Base-by-base conservation (phyloP, 2,888 invertebrate species). In the Cyrtodaria siliqua region DNA sequence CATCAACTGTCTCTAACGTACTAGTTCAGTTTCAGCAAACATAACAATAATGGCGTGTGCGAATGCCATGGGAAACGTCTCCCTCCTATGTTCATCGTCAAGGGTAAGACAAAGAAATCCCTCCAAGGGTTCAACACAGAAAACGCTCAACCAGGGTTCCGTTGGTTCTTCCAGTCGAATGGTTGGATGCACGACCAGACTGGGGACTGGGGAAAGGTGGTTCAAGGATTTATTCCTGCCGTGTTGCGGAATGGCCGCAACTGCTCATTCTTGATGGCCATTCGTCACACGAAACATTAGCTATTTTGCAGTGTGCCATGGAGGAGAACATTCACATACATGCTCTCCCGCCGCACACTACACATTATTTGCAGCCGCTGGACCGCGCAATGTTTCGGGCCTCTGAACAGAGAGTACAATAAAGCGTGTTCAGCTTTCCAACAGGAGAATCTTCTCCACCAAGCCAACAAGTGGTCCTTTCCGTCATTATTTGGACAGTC, bases 171-270 rank as follows among this genome's bases (percentile, higher is more conserved):
- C 23, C 62, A 68, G 52, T n/a, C 24, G n/a, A 68, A 74, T 27
- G 75, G 75, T 2, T 75, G 69, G 75, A 75, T 75, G 75, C 27
- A 33, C n/a, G 75, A 75, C 29, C n/a, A n/a, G n/a, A n/a, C n/a
- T n/a, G n/a, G 29, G 9, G 2, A 23, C 70, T 1, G 69, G 75
- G 2, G 69, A 75, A 42, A 52, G 14, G 23, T 75, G 75, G 69
- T 75, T 75, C 12, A 23, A 24, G 2, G 50, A 75, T 1, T 55
- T 75, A 0, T 75, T 64, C 53, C 63, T 75, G 23, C 47, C 64
- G 69, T 66, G 75, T 69, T 2, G 12, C 52, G 14, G 50, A 69
- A 12, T 14, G 69, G 14, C n/a, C n/a, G n/a, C n/a, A n/a, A n/a
- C n/a, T n/a, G n/a, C n/a, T n/a, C n/a, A n/a, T n/a, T n/a, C n/a